Evolutionary conservation across 2,888 invertebrate genomes (phyloP).

Genomic region (Graphium colonna): DNA sequence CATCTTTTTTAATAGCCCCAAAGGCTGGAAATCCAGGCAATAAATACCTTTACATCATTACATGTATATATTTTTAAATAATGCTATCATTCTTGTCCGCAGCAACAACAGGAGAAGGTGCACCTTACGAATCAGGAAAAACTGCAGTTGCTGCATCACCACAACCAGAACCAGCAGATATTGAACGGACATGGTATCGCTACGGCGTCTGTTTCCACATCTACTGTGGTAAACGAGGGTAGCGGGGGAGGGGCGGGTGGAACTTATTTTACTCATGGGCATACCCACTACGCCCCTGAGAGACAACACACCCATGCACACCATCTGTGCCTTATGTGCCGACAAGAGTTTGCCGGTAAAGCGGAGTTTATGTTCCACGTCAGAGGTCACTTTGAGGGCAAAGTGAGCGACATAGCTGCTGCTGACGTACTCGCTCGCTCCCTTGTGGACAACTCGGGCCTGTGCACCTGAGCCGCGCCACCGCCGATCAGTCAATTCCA

Average conservation of each 20-base stretch:
- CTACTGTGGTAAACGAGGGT: constrained; percentile 67
- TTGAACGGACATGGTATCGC: constrained; percentile 69
- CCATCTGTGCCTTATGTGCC: constrained; percentile 82
- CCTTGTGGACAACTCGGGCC: constrained; percentile 74
- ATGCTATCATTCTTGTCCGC: constrained; percentile 16
- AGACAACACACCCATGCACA: constrained; percentile 72
- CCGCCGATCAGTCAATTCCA: constrained; percentile 64
- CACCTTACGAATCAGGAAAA: constrained; percentile 74
- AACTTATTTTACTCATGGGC: constrained; percentile 70
- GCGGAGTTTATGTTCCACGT: constrained; percentile 86
- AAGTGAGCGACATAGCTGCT: constrained; percentile 75
- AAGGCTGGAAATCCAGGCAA: too few species aligned
- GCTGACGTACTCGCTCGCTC: constrained; percentile 75
- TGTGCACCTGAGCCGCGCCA: constrained; percentile 77
- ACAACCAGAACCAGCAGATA: constrained; percentile 73
- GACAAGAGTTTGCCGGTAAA: constrained; percentile 83
- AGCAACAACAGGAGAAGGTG: constrained; percentile 72
- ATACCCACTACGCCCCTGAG: constrained; percentile 70
- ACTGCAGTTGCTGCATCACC: constrained; percentile 68
- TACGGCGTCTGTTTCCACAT: constrained; percentile 66
- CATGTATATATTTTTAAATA: too few species aligned
- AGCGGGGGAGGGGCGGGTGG: constrained; percentile 46
- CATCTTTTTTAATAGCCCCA: too few species aligned
- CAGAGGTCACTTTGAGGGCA: constrained; percentile 82
- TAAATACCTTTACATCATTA: too few species aligned